These are phyloP conservation scores for Takifugu ocellatus DNA, from an alignment of 2,797 vertebrate genomes.

Conservation along the genomic window DNA sequence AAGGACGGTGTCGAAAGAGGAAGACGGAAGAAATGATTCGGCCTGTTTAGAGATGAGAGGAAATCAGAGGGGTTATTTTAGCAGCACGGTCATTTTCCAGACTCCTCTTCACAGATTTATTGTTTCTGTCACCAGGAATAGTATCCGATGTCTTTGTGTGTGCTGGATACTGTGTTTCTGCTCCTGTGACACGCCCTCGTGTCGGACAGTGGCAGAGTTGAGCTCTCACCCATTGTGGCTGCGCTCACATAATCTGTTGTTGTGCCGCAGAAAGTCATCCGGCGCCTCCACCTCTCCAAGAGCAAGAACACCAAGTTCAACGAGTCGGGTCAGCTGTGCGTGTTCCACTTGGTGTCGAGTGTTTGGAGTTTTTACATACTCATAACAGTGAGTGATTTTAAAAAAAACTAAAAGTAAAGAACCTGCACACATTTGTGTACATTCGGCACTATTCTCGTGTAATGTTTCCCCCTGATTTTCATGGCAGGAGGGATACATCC, in stretches of 20 bases:
- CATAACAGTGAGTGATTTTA: conserved; percentile 78
- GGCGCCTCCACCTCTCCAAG: conserved; percentile 95
- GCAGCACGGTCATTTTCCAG: conserved; percentile 19
- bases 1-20: conserved; percentile 60
- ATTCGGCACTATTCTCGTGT: neutral
- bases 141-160: conserved; percentile 27
- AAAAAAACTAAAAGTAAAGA: neutral
- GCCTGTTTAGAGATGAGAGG: conserved; percentile 45
- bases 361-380: conserved; percentile 91
- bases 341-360: conserved; percentile 91
- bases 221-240: conserved; percentile 1
- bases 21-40: neutral
- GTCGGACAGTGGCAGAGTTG: conserved; percentile 17
- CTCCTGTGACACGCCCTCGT: conserved; percentile 31
- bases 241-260: conserved; percentile 17
- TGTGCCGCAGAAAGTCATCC: conserved; percentile 87
- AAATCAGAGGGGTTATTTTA: conserved; percentile 32
- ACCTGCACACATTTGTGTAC: neutral
- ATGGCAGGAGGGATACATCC: conserved; percentile 88
- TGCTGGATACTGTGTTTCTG: conserved; percentile 22
- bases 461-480: neutral
- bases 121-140: conserved; percentile 39
- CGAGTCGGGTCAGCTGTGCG: conserved; percentile 92
- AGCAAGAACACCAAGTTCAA: conserved; percentile 98
- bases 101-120: conserved; percentile 14